These are phyloP conservation scores for Euura lappo DNA, from an alignment of 1,140 invertebrate genomes.

Conservation along the genomic window DNA sequence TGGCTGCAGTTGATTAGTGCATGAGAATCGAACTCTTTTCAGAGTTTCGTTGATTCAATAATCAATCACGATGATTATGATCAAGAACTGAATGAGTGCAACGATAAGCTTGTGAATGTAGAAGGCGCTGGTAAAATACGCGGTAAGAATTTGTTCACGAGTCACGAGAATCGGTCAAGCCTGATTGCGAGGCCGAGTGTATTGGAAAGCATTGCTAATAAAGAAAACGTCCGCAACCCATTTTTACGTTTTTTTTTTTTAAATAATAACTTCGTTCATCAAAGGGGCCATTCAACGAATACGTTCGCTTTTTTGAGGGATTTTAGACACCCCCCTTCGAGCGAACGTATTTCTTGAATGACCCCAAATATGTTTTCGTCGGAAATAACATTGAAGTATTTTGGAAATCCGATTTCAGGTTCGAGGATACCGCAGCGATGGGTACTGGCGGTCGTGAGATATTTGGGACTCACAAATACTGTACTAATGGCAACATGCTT, in stretches of 20 bases:
- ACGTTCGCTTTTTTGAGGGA: too few relatives aligned
- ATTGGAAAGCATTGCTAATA: background rate
- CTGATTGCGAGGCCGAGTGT: background rate
- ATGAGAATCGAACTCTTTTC: too few relatives aligned
- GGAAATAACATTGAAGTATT: background rate
- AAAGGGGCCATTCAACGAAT: too few relatives aligned
- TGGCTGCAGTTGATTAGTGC: too few relatives aligned
- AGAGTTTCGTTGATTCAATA: too few relatives aligned
- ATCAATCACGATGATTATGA: too few relatives aligned
- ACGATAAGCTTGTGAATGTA: too few relatives aligned
- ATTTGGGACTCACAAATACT: slow-evolving; percentile 76
- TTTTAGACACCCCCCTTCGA: too few relatives aligned
- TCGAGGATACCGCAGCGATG: background rate
- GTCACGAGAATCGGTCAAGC: background rate
- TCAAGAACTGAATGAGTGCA: too few relatives aligned
- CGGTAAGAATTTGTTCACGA: background rate
- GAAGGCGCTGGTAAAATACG: too few relatives aligned
- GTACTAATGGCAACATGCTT: slow-evolving; percentile 87
- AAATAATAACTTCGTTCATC: background rate
- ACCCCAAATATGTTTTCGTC: background rate
- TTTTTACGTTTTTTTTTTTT: background rate
- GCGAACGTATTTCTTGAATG: too few relatives aligned
- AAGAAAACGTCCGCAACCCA: background rate
- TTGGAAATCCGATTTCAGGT: background rate
- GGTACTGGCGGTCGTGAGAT: slow-evolving; percentile 68